Base-by-base conservation (phyloP, 2,888 invertebrate species). In the Seira ritae region DNA sequence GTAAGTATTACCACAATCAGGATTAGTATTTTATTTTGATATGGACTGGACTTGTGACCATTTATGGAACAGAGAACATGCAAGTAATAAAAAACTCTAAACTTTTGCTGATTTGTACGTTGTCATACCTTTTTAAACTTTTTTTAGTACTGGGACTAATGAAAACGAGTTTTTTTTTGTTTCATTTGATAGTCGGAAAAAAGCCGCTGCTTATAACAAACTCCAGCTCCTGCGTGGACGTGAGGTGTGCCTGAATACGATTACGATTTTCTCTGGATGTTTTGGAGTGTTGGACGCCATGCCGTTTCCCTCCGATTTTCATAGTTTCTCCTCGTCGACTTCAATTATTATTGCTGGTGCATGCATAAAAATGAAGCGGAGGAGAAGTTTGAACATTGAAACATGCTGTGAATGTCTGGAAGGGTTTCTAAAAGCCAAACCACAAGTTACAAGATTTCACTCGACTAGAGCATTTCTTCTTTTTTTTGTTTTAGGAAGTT, bases 401-500 rank as follows among this genome's bases (percentile, higher is more conserved):
- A 70, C 70, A 19, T 42, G 37, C 20, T 46, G 15, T 20, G 37
- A 20, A 70, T 46, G 50, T 46, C 70, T 70, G 46, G 70, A 70
- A 70, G 70, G 70, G 22, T 46, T 70, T 70, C 22, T 70, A 10
- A n/a, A n/a, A n/a, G n/a, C 31, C n/a, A 17, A 17, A 8, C 10
- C 68, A 50, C 3, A 50, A 50, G 50, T 15, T 3, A 12, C 50
- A 50, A 12, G 50, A 31, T 31, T 31, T 31, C 31, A 31, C 31
- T 31, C 8, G 31, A 31, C 8, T 19, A 10, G 19, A 62, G 60
- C 20, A 20, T 62, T 62, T 20, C 22, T 12, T 50, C 50, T 50
- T n/a, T 50, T n/a, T 50, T 12, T 50, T 12, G 50, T 50, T 50
- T 68, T 60, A 82, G 77, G 77, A 82, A 82, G 82, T 82, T 73